These are phyloP conservation scores for Syrista parreyssii DNA, from an alignment of 2,888 invertebrate genomes.

Conservation along the genomic window DNA sequence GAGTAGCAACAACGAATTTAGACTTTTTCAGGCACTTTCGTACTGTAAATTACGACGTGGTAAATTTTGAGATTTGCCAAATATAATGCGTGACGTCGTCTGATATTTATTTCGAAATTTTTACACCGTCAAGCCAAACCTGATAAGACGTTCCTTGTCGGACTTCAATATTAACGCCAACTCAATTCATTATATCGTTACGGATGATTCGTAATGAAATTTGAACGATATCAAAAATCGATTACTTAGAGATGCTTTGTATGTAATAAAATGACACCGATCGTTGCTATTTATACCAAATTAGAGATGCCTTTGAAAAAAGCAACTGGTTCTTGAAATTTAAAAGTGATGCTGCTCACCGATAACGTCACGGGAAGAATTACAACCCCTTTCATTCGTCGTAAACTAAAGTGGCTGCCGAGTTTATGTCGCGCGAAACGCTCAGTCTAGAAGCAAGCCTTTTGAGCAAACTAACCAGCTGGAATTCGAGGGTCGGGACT, in stretches of 20 bases:
- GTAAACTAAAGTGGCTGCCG: neutral
- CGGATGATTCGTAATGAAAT: too few species aligned
- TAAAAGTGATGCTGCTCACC: neutral
- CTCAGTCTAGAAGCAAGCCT: neutral
- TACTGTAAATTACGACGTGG: neutral
- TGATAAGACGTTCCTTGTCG: too few species aligned
- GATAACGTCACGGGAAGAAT: neutral
- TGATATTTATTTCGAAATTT: neutral
- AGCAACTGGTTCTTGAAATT: neutral
- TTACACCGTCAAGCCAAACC: neutral
- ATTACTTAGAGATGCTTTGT: too few species aligned
- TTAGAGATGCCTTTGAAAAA: neutral
- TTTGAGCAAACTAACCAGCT: neutral
- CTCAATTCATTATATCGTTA: too few species aligned
- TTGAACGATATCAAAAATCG: too few species aligned
- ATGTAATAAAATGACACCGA: too few species aligned
- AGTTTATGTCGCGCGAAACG: too few species aligned
- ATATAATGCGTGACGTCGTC: neutral
- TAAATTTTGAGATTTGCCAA: neutral
- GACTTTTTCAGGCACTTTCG: neutral
- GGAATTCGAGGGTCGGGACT: neutral
- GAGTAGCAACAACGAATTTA: neutral
- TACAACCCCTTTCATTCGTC: neutral
- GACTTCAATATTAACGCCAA: too few species aligned
- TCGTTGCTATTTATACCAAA: neutral